Base-by-base conservation (phyloP, 2,113 vertebrate species). In the Junco hyemalis region DNA sequence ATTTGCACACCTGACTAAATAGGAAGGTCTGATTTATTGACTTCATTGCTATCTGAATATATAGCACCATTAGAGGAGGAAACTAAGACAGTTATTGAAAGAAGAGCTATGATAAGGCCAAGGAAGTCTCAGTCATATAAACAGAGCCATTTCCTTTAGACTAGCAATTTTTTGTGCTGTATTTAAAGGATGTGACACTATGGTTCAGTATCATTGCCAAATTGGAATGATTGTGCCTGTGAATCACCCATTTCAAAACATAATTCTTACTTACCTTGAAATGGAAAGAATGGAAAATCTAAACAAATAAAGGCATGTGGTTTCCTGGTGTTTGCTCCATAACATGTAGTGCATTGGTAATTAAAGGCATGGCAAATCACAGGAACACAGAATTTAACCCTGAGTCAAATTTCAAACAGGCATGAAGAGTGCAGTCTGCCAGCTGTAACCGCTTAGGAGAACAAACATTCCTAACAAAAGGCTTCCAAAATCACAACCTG, bases 191-290 rank as follows among this genome's bases (percentile, higher is more conserved):
- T n/a, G 18, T 77, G 33, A 76, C 12, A 6, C 10, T 70, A 12
- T 31, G 44, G 91, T 69, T 93, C 38, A 51, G 8, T 35, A 57
- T 40, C 45, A 59, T 35, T 92, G 87, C 82, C 83, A 86, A 57
- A 95, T 16, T 40, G 26, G 65, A 92, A 88, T 59, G 21, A 35
- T 92, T 54, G 38, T 45, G 70, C 15, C 45, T 54, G 47, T 92
- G 77, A 95, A 84, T 88, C 88, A 88, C 29, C 11, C 17, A 33
- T 86, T 96, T 95, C 92, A 78, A 89, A 94, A 95, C 19, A 79
- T 24, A 91, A 77, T 81, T 93, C 64, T 45, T 84, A 23, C 45
- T 83, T 95, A 94, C 61, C 91, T 92, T 89, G 70, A 70, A 74
- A 87, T 59, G 45, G 38, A 93, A 96, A 86, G 72, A 95, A 80